These are phyloP conservation scores for Eublepharis macularius DNA, from an alignment of 2,113 vertebrate genomes.

Conservation along the genomic window DNA sequence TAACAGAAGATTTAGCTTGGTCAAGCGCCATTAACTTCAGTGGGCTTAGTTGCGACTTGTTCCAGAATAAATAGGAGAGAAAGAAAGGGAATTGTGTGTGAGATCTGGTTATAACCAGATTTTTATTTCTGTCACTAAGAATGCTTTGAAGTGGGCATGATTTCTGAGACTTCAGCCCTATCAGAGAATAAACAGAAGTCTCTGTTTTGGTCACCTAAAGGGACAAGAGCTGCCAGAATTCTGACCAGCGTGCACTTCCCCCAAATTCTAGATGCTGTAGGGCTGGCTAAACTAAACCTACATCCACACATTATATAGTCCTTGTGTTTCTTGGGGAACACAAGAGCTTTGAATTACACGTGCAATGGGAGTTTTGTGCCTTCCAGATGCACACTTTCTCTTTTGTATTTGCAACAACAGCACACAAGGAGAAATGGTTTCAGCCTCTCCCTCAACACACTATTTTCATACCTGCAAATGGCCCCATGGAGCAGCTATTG, in stretches of 20 bases:
- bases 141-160: not conserved
- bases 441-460: too few species aligned
- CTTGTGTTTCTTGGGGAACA: too few species aligned
- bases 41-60: conserved; percentile 12
- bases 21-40: conserved; percentile 14
- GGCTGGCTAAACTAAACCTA: not conserved
- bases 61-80: conserved; percentile 15
- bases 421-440: too few species aligned
- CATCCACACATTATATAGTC: too few species aligned
- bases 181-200: not conserved
- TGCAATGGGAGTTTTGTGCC: too few species aligned
- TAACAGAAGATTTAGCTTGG: conserved; percentile 24
- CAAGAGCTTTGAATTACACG: too few species aligned
- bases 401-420: too few species aligned
- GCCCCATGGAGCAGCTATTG: too few species aligned
- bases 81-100: not conserved
- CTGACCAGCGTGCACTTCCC: not conserved
- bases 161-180: not conserved
- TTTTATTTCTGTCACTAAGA: not conserved
- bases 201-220: not conserved
- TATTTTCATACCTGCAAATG: too few species aligned
- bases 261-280: not conserved
- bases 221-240: not conserved
- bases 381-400: too few species aligned
- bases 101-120: not conserved